Evolutionary conservation across 2,797 vertebrate genomes (phyloP).

Genomic region (Oophaga sylvatica): DNA sequence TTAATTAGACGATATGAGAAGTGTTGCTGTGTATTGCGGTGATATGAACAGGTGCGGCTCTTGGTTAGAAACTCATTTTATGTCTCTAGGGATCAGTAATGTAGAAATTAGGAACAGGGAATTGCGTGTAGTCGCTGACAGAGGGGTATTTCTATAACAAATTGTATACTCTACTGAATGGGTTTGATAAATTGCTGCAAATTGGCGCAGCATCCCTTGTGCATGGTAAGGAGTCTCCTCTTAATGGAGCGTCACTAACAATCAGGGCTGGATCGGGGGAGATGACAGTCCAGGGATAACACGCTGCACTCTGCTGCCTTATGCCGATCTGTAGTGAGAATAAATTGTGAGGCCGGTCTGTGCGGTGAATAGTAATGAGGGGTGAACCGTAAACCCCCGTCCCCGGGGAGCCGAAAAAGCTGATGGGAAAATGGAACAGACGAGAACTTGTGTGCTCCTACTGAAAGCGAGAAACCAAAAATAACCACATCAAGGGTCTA

Average conservation of each 20-base stretch:
- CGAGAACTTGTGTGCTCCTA: neutral
- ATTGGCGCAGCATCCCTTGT: neutral
- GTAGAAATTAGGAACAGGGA: neutral
- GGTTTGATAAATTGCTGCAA: slow-evolving; percentile 27
- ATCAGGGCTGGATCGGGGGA: neutral
- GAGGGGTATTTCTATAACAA: neutral
- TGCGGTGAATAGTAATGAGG: slow-evolving; percentile 41
- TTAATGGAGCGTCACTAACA: slow-evolving; percentile 42
- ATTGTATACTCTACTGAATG: slow-evolving; percentile 19
- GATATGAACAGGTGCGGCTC: neutral
- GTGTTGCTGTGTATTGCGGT: neutral
- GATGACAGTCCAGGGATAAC: slow-evolving; percentile 21
- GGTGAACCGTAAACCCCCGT: neutral
- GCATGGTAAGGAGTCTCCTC: slow-evolving; percentile 7
- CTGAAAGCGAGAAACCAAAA: neutral
- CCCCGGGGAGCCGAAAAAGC: neutral
- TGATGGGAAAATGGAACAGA: neutral
- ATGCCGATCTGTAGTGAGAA: slow-evolving; percentile 22
- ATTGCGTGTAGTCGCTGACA: neutral
- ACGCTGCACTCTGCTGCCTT: neutral
- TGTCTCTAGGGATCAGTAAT: neutral
- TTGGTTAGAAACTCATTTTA: neutral
- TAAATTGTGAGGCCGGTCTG: slow-evolving; percentile 36
- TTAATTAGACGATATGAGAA: neutral
- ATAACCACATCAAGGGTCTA: neutral